These are phyloP conservation scores for Panopea generosa DNA, from an alignment of 2,888 invertebrate species.

Conservation along the genomic window DNA sequence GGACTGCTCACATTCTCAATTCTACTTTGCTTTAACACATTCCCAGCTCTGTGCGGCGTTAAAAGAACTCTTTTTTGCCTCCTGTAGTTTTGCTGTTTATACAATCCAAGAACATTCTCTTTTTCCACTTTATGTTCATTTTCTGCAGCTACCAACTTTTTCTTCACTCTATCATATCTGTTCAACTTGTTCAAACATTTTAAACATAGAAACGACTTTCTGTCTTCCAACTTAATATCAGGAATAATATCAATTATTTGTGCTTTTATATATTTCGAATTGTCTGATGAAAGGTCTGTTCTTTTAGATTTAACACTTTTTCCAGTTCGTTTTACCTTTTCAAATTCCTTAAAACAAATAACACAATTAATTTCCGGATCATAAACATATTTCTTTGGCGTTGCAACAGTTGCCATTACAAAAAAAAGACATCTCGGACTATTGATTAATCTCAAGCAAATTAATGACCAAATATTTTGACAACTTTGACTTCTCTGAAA, in stretches of 20 bases:
- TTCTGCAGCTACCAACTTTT: constrained; percentile 3
- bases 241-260: constrained; percentile 7
- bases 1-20: constrained; percentile 5
- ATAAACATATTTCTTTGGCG: constrained; percentile 7
- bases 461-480: too few relatives aligned
- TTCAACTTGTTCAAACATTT: constrained; percentile 16
- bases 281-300: constrained; percentile 4
- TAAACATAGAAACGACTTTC: constrained; percentile 14
- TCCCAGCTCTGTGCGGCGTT: constrained; percentile 14
- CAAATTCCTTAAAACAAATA: constrained; percentile 10
- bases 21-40: not conserved
- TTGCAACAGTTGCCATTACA: not conserved
- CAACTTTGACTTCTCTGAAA: too few relatives aligned
- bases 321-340: constrained; percentile 1
- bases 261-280: not conserved
- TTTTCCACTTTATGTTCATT: constrained; percentile 14
- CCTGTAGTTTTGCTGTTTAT: constrained; percentile 1
- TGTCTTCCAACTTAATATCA: constrained; percentile 2
- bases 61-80: constrained; percentile 10
- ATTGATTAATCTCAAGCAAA: too few relatives aligned
- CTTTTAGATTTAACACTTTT: constrained; percentile 6
- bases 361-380: constrained; percentile 12
- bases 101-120: constrained; percentile 1
- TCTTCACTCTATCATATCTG: constrained; percentile 12
- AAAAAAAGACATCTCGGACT: too few relatives aligned